Evolutionary conservation across 1,140 invertebrate species (phyloP), one percentile per base, ranked within the genome.

Genomic region (Zaprionus gabonicus): DNA sequence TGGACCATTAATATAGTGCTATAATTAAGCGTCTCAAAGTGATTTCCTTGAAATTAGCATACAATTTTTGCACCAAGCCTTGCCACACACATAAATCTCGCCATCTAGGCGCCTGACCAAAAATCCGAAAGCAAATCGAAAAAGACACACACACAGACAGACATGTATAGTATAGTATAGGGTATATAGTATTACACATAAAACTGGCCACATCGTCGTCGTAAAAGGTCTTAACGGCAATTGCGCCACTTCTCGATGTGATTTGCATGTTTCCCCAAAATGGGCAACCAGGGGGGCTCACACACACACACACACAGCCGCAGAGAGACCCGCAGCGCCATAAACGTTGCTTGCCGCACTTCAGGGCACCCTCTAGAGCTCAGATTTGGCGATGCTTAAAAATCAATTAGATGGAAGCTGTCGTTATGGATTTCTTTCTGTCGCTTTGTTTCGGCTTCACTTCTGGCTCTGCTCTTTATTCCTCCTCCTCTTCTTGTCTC

Each of bases 41-140:
- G 41, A 66, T 76, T 76, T 64, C 77, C 80, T 87, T 84, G 67
- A 75, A 81, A 87, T 87, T 90, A 84, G 76, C 84, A 87, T 87
- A 60, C 38, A 49, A 57, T 88, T 83, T 83, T 64, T 64, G 83
- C 77, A 67, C 44, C 63, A 65, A 36, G 20, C 72, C 74, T 76
- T 67, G 60, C 57, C n/a, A 38, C 46, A 58, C 23, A 23, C 23
- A 23, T 53, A 57, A 51, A 65, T 78, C 38, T 55, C 2, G 28
- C 60, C 65, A 65, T 51, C 53, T 86, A 70, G 76, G 82, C 79
- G 82, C 76, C 80, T 46, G 57, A 38, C 71, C 79, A 82, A 82
- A 81, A 76, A 25, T 13, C 46, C 15, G 38, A 41, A 41, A 41
- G 38, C 15, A 59, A 12, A 17, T 46, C 34, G 20, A 27, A 31